A percentile compares a stretch with the other conserved stretches of the same genome.
Evolutionary conservation across 1,140 invertebrate genomes (phyloP).

Genomic region (Drosophila melanica): DNA sequence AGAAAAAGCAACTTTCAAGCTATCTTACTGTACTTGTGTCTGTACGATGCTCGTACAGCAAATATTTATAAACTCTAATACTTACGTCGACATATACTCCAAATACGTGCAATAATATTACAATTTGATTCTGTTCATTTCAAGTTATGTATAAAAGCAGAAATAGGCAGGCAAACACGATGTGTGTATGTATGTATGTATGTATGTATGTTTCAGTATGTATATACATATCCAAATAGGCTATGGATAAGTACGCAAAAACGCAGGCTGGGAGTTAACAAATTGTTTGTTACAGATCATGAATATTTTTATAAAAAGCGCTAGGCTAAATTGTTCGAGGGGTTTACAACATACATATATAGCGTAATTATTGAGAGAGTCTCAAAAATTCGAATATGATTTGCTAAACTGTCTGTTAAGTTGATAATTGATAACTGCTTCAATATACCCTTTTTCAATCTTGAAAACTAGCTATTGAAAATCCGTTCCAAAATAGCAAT

Average conservation of each 20-base stretch:
- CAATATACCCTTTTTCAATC: constrained; percentile 13
- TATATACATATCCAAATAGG: constrained; percentile 18
- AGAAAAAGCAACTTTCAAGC: neutral
- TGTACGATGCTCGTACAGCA: neutral
- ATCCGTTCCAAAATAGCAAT: constrained; percentile 44
- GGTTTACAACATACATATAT: constrained; percentile 4
- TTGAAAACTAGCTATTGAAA: constrained; percentile 26
- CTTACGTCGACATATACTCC: constrained; percentile 53
- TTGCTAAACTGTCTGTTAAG: constrained; percentile 10
- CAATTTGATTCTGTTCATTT: constrained; percentile 54
- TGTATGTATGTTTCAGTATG: neutral
- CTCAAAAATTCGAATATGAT: constrained; percentile 7
- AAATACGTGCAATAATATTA: constrained; percentile 62
- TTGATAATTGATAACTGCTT: constrained; percentile 12
- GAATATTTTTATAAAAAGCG: constrained; percentile 40
- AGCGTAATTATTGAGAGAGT: constrained; percentile 3
- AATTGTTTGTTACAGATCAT: constrained; percentile 29
- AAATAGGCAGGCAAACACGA: constrained; percentile 35
- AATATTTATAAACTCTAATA: constrained; percentile 17
- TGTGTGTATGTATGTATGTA: neutral
- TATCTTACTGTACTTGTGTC: constrained; percentile 2
- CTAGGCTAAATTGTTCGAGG: constrained; percentile 19
- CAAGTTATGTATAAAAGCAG: constrained; percentile 28
- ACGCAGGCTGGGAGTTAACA: neutral
- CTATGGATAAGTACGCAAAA: constrained; percentile 15